Evolutionary conservation across 2,888 invertebrate genomes (phyloP).

Genomic region (Amiota mariae): DNA sequence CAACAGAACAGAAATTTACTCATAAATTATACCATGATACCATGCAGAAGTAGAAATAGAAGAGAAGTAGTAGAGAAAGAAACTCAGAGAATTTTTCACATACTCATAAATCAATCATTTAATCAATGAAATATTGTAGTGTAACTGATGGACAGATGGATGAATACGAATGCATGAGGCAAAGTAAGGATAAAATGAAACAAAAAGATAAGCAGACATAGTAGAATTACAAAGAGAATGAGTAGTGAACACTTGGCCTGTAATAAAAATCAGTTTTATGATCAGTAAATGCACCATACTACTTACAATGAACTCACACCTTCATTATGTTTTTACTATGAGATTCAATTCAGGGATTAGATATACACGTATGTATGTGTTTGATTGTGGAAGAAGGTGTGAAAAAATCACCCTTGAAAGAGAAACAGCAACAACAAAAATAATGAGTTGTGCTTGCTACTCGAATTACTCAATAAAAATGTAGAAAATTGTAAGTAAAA

Average conservation of each 20-base stretch:
- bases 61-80: neutral
- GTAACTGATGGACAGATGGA: neutral
- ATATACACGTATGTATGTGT: too few relatives aligned
- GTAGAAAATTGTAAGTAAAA: slow-evolving; percentile 24
- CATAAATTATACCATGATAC: too few relatives aligned
- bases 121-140: neutral
- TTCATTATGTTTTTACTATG: slow-evolving; percentile 25
- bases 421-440: slow-evolving; percentile 14
- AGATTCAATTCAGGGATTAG: too few relatives aligned
- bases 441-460: slow-evolving; percentile 37
- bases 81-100: slow-evolving; percentile 52
- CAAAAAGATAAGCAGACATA: too few relatives aligned
- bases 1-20: neutral
- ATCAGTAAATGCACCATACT: slow-evolving; percentile 59
- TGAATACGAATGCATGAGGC: neutral
- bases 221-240: too few relatives aligned
- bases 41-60: neutral
- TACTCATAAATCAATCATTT: slow-evolving; percentile 59
- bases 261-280: slow-evolving; percentile 65
- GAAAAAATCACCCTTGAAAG: neutral
- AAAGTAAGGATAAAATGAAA: neutral
- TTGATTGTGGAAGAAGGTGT: too few relatives aligned
- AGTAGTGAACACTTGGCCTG: slow-evolving; percentile 20
- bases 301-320: slow-evolving; percentile 51
- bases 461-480: neutral